A percentile compares a stretch with the other conserved stretches of the same genome.
These are phyloP conservation scores for Pachypeltis micranthus DNA, from an alignment of 1,140 invertebrate genomes.

Conservation along the genomic window DNA sequence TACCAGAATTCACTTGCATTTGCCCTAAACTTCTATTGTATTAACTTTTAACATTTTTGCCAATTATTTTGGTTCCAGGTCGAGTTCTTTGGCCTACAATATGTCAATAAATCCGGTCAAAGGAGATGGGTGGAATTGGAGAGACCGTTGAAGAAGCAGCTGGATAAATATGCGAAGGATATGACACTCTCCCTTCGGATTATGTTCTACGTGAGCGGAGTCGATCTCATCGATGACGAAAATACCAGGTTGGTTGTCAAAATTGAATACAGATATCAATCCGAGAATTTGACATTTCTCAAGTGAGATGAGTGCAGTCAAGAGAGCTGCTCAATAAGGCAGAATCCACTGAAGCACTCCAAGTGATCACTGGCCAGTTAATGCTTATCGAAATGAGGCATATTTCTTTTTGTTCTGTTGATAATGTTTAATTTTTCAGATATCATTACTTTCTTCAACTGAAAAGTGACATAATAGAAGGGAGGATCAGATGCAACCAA, in stretches of 20 bases:
- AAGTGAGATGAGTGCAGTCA: background rate
- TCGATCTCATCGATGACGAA: constrained; percentile 75
- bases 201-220: constrained; percentile 87
- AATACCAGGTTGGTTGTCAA: constrained; percentile 66
- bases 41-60: background rate
- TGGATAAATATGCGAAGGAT: constrained; percentile 80
- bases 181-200: constrained; percentile 74
- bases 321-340: no score
- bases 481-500: constrained; percentile 70
- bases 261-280: no score
- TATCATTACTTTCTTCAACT: constrained; percentile 94
- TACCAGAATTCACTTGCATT: no score
- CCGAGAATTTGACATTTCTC: no score
- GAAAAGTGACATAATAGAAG: constrained; percentile 88
- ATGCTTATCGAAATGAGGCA: no score
- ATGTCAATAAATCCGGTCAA: constrained; percentile 43
- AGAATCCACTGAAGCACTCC: no score
- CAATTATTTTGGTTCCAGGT: constrained; percentile 36
- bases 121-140: constrained; percentile 85
- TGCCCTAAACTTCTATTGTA: no score
- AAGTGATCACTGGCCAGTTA: no score
- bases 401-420: constrained; percentile 9
- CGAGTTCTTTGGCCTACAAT: constrained; percentile 79
- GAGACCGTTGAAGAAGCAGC: constrained; percentile 79
- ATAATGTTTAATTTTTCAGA: constrained; percentile 41